These are phyloP conservation scores for Opisthograptis luteolata DNA, from an alignment of 2,888 invertebrate genomes.

Conservation along the genomic window DNA sequence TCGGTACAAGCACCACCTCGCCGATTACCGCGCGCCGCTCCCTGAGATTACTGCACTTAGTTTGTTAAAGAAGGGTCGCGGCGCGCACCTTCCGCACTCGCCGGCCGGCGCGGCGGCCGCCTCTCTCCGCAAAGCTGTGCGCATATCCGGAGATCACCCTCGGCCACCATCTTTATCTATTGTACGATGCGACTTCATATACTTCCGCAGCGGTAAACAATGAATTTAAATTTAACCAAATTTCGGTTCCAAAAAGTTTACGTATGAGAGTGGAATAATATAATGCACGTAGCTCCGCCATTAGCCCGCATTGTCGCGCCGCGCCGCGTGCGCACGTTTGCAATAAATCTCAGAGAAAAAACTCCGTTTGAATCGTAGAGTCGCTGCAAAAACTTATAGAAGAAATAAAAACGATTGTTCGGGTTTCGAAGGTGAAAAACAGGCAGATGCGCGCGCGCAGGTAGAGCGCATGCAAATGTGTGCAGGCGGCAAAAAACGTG, in stretches of 20 bases:
- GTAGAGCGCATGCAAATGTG: conserved; percentile 37
- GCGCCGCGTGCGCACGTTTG: conserved; percentile 27
- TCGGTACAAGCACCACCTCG: not conserved
- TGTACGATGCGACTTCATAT: conserved; percentile 4
- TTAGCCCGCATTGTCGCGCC: conserved; percentile 22
- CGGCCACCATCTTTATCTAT: conserved; percentile 10
- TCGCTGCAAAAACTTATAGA: conserved; percentile 30
- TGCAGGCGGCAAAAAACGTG: conserved; percentile 23
- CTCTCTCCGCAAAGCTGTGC: not conserved
- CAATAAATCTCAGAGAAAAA: conserved; percentile 33
- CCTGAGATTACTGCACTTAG: conserved; percentile 5
- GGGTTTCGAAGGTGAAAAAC: conserved; percentile 24
- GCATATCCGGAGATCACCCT: conserved; percentile 15
- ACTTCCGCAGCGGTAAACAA: conserved; percentile 1
- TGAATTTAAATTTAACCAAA: not conserved
- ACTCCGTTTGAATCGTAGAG: conserved; percentile 23
- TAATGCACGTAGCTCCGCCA: not conserved
- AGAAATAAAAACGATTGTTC: conserved; percentile 34
- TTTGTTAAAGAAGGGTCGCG: too few relatives aligned
- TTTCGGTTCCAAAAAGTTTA: too few relatives aligned
- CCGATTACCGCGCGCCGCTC: not conserved
- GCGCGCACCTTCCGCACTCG: too few relatives aligned
- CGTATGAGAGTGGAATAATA: too few relatives aligned
- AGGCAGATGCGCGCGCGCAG: conserved; percentile 35
- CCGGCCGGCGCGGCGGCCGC: not conserved